phyloP scores from a whole-genome alignment of 2,888 invertebrate genomes.

The Tiliacea citrago region DNA sequence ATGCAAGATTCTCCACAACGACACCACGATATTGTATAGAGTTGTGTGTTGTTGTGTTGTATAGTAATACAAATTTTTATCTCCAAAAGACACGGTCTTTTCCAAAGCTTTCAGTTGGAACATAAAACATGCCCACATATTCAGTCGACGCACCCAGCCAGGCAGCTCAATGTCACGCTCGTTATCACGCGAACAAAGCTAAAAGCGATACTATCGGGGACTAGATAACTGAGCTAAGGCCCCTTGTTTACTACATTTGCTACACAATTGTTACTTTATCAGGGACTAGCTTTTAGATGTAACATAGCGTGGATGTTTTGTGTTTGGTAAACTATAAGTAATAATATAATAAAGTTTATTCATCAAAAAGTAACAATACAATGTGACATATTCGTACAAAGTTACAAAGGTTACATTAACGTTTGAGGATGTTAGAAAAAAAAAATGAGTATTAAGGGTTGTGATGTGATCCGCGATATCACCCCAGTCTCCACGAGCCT shows the following conservation, averaged over 20 bases:
- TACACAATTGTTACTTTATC: slow-evolving; percentile 33
- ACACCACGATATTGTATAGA: too few species aligned
- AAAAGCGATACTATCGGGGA: slow-evolving; percentile 34
- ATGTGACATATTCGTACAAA: too few species aligned
- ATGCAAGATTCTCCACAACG: too few species aligned
- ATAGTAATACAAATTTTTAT: too few species aligned
- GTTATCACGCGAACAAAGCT: slow-evolving; percentile 50
- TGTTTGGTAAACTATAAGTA: background rate
- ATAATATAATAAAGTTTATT: background rate
- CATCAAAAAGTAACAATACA: too few species aligned
- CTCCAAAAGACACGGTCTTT: background rate
- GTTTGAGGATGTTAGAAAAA: too few species aligned
- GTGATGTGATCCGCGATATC: too few species aligned
- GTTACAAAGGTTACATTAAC: too few species aligned
- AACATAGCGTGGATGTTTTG: background rate
- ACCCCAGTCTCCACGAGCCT: too few species aligned
- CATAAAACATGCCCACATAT: slow-evolving; percentile 13
- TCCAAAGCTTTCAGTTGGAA: slow-evolving; percentile 8
- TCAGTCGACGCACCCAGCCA: slow-evolving; percentile 13
- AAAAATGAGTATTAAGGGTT: too few species aligned
- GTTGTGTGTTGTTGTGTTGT: too few species aligned
- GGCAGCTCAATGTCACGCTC: slow-evolving; percentile 36
- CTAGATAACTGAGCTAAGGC: slow-evolving; percentile 45
- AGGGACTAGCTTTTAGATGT: slow-evolving; percentile 12
- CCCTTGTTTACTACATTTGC: slow-evolving; percentile 33